Evolutionary conservation across 2,113 vertebrate species (phyloP).

Genomic region (Daphoenositta chrysoptera): DNA sequence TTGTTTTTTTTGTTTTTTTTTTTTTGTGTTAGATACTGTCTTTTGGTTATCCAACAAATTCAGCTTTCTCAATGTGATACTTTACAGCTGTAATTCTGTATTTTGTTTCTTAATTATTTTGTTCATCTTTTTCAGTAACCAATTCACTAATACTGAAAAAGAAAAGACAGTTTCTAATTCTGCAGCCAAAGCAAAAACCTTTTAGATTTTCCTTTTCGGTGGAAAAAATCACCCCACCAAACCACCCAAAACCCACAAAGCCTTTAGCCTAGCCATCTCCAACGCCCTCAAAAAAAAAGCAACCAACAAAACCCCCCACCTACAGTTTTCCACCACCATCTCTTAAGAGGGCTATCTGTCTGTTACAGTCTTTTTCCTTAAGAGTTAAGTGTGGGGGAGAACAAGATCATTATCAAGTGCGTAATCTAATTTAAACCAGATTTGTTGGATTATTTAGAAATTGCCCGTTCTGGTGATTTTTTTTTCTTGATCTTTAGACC

Average conservation of each 20-base stretch:
- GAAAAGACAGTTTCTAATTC: background rate
- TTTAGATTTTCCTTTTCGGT: background rate
- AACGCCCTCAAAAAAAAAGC: background rate
- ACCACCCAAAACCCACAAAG: background rate
- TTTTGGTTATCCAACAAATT: background rate
- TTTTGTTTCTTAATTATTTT: background rate
- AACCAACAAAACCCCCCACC: background rate
- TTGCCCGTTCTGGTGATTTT: background rate
- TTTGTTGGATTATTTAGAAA: background rate
- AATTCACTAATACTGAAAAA: background rate
- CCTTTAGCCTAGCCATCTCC: background rate
- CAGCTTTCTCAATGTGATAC: background rate
- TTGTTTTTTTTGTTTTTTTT: background rate
- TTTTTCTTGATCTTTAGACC: background rate
- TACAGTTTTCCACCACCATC: background rate
- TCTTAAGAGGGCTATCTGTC: background rate
- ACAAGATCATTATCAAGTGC: background rate
- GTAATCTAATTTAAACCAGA: background rate
- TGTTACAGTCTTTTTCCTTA: background rate
- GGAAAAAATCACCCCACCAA: background rate
- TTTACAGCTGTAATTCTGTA: background rate
- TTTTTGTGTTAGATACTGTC: background rate
- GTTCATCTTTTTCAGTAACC: background rate
- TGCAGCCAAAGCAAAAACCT: background rate
- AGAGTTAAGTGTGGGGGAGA: background rate